These are phyloP conservation scores for Drosophila arizonae DNA, from an alignment of 1,140 invertebrate species.

Conservation along the genomic window DNA sequence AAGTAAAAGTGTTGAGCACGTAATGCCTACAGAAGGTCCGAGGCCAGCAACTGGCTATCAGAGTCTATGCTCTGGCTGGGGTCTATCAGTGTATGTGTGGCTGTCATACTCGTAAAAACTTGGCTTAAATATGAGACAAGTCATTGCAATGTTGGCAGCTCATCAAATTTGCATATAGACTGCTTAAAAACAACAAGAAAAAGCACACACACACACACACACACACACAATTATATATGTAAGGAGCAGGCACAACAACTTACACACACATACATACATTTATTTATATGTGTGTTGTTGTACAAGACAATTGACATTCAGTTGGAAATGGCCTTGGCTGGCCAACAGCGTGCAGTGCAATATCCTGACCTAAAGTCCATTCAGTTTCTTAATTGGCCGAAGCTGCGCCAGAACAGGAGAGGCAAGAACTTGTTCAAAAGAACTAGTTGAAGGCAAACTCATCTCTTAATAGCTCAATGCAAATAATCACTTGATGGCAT, in stretches of 20 bases:
- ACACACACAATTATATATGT: background rate
- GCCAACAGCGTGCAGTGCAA: background rate
- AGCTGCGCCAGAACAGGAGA: background rate
- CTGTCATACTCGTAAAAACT: slow-evolving; percentile 37
- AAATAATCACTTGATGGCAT: background rate
- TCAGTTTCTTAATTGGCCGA: slow-evolving; percentile 7
- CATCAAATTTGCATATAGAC: slow-evolving; percentile 54
- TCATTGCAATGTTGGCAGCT: slow-evolving; percentile 44
- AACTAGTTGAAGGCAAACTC: background rate
- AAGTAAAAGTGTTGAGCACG: slow-evolving; percentile 51
- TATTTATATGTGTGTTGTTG: background rate
- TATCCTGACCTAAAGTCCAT: background rate
- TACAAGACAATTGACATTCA: slow-evolving; percentile 5
- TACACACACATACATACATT: background rate
- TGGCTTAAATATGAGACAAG: slow-evolving; percentile 45
- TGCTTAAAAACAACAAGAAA: slow-evolving; percentile 30
- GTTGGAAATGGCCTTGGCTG: slow-evolving; percentile 11
- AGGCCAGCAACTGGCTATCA: slow-evolving; percentile 28
- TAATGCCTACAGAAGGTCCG: slow-evolving; percentile 48
- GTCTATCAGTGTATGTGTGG: background rate
- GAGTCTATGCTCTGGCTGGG: background rate
- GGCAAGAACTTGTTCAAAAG: background rate
- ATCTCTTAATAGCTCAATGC: background rate
- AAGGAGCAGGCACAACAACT: slow-evolving; percentile 4
- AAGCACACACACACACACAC: background rate